Base-by-base conservation (phyloP, 1,140 invertebrate species). In the Heliconius hermathena region DNA sequence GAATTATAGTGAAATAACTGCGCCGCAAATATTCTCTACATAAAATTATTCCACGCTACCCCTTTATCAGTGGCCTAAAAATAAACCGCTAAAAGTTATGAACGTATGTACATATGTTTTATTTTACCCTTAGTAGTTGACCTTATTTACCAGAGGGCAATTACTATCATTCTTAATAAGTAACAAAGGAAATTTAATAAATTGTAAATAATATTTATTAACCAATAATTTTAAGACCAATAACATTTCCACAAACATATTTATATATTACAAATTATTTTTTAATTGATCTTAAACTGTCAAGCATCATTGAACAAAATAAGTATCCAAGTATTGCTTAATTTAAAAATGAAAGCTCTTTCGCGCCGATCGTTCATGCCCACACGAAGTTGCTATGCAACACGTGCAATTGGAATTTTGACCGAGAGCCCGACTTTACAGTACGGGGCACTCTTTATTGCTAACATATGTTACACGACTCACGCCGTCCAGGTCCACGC, bases 321-420 rank as follows among this genome's bases (percentile, higher is more conserved):
- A 8, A 38, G 2, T n/a, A n/a, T 29, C 8, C n/a, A 29, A 22
- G n/a, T 38, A 38, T 71, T 71, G 29, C 71, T 81, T 81, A 41
- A 71, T 76, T 78, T 72, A 76, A 81, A 80, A 81, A 81, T 76
- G 80, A 81, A 81, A 81, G 80, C 80, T 81, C 52, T 72, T 78
- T 78, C 71, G 80, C 80, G 41, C 70, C 29, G 73, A 73, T 60
- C 57, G 72, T 76, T 81, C 46, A 26, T 77, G 73, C 73, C 72
- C 41, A 75, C 54, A 78, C 70, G 73, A 78, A 83, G 81, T 73
- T 80, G 60, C 60, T 66, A 66, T 80, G 76, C 78, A 73, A 80
- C 79, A 78, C 79, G 76, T 80, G 71, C 75, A 54, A 46, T 83
- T 73, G 46, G 79, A 78, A 80, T 82, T 78, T 79, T 75, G 81